Conservation (phyloP, 2,113 vertebrate genomes). For the Gymnorhina tibicen region DNA sequence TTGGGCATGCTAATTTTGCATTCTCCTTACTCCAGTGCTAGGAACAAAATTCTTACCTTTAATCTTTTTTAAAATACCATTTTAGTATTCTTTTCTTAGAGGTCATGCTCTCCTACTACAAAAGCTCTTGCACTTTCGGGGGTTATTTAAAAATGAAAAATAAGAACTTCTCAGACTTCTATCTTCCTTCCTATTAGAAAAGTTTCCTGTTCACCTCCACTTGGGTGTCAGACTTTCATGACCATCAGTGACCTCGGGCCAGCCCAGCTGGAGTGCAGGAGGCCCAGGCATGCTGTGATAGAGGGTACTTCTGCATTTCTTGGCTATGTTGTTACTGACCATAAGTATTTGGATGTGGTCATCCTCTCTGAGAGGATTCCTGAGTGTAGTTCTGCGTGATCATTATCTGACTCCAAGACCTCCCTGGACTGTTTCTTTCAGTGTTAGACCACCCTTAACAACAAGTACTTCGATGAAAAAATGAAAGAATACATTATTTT, state of each 20-base stretch:
- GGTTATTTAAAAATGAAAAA: background rate
- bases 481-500: fast-evolving
- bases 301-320: background rate
- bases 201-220: background rate
- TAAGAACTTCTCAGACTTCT: background rate
- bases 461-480: background rate
- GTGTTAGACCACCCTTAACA: background rate
- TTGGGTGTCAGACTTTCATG: background rate
- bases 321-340: fast-evolving
- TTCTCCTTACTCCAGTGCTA: background rate
- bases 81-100: background rate
- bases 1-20: background rate
- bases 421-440: background rate
- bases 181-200: fast-evolving
- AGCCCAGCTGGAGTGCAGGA: background rate
- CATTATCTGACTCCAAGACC: background rate
- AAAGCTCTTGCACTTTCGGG: background rate
- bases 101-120: background rate
- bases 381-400: background rate
- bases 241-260: background rate
- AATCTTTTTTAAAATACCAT: fast-evolving
- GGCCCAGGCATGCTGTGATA: background rate
- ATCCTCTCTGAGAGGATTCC: background rate
- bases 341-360: background rate
- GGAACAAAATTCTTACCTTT: background rate